phyloP scores from a whole-genome alignment of 2,113 vertebrate species.

The Pituophis catenifer region DNA sequence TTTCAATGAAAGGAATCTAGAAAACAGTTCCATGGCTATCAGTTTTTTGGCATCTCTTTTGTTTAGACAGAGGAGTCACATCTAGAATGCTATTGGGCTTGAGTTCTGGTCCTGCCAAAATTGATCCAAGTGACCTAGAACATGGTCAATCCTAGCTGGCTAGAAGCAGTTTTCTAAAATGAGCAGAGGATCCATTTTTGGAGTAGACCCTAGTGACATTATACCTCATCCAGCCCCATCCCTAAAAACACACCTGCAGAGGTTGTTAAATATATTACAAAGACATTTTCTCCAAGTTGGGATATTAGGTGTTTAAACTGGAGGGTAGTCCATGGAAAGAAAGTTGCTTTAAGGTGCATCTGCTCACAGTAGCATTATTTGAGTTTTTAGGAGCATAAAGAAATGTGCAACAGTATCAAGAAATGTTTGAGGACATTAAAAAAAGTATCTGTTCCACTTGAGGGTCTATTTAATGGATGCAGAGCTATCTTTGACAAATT shows the following conservation, averaged over 20 bases:
- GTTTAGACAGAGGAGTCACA: not conserved
- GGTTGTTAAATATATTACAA: not conserved
- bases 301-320: no score
- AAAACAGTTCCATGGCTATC: not conserved
- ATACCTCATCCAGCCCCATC: not conserved
- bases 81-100: not conserved
- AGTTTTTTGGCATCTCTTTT: not conserved
- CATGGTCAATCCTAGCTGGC: not conserved
- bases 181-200: not conserved
- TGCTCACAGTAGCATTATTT: not conserved
- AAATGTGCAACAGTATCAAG: not conserved
- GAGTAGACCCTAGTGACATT: not conserved
- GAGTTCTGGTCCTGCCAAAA: not conserved
- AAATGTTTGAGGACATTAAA: not conserved
- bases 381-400: not conserved
- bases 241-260: not conserved
- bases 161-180: not conserved
- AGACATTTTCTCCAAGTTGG: not conserved
- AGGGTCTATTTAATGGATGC: not conserved
- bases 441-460: not conserved
- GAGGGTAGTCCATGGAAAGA: not conserved
- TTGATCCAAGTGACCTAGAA: not conserved
- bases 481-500: not conserved
- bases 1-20: not conserved
- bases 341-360: not conserved